Base-by-base conservation (phyloP, 2,797 vertebrate species). In the Stomatorhinus walkeri region DNA sequence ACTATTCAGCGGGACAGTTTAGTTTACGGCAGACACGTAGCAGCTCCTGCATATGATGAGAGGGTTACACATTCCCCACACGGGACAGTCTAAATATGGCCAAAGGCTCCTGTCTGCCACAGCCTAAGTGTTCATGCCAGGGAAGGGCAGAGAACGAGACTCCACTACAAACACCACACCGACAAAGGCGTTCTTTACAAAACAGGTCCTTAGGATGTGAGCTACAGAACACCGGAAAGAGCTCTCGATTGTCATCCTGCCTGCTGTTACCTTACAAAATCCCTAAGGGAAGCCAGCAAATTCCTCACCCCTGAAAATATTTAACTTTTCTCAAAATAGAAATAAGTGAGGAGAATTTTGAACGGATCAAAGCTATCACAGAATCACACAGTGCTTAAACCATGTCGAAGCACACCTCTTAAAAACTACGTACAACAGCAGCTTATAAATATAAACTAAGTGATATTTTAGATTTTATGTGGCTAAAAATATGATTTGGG, bases 11-110 rank as follows among this genome's bases (percentile, higher is more conserved):
- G 43, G 61, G 61, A 12, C 76, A n/a, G 32, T 40, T n/a, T n/a
- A 24, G 79, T 12, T 43, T 48, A 22, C 48, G 36, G 1, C 54
- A 46, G 28, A 43, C 86, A 12, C 0, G 16, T 43, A 16, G 68
- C 68, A 16, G 68, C 40, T 40, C 36, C 32, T 16, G 68, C 56
- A 68, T 14, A 68, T 14, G 40, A 28, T 12, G 46, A 89, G 48
- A 87, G 2, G 16, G 19, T 54, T 48, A 19, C 4, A 10, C 43
- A n/a, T 9, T 0, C 48, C 64, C 7, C 64, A 32, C 48, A 79
- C 8, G 36, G 10, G 68, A 88, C 68, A 76, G 56, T 36, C 84
- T 54, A 86, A 52, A 86, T 28, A 86, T 86, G 84, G 84, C 40
- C 61, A 86, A 54, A 86, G 49, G 46, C 43, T 16, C 4, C 48